A percentile compares a stretch with the other conserved stretches of the same genome.
Evolutionary conservation across 2,113 vertebrate species (phyloP).

Genomic region (Odobenus rosmarus): DNA sequence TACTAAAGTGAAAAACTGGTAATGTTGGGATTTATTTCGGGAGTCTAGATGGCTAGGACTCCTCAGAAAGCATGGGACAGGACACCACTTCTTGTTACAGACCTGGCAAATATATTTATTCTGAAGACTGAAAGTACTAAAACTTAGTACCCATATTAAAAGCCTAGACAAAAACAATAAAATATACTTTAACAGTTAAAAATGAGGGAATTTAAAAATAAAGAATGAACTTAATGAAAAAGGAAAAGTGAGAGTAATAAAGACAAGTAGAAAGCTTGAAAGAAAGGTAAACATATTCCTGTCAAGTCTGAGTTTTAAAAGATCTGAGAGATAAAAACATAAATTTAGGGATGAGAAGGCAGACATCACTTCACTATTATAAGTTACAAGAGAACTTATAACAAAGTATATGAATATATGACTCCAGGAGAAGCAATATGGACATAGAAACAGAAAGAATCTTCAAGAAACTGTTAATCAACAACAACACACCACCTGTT

Average conservation of each 20-base stretch:
- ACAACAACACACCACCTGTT: not conserved
- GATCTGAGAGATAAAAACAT: constrained; percentile 2
- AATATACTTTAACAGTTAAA: not conserved
- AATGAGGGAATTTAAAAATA: not conserved
- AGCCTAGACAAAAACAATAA: not conserved
- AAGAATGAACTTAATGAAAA: not conserved
- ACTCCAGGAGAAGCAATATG: not conserved
- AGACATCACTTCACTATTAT: not conserved
- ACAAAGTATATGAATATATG: not conserved
- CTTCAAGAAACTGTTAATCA: not conserved
- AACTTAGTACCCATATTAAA: not conserved
- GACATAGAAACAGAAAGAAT: not conserved
- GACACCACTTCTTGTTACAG: not conserved
- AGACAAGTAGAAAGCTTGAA: not conserved
- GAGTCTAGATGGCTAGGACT: not conserved
- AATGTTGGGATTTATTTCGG: not conserved
- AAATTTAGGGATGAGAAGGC: not conserved
- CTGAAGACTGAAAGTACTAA: not conserved
- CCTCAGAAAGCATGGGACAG: not conserved
- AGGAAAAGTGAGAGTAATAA: not conserved
- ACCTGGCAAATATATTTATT: not conserved
- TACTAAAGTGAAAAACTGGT: not conserved
- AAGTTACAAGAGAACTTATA: not conserved
- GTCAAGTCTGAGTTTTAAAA: constrained; percentile 19
- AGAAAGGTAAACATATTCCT: not conserved